Evolutionary conservation across 92 coral and sea anemone genomes (phyloP).

Genomic region (Porites divaricata): DNA sequence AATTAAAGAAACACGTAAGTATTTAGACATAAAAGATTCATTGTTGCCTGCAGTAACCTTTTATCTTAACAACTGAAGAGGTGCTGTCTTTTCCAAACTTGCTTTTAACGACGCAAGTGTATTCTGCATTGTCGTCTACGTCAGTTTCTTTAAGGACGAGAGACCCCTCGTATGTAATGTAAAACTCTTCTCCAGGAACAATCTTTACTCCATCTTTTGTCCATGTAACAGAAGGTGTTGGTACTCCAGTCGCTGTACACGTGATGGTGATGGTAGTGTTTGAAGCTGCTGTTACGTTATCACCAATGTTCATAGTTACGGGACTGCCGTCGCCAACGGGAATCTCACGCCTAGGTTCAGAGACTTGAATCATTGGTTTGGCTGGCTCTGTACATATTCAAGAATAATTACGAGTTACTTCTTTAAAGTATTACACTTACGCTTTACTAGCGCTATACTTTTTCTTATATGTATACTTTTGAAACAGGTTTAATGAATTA

Average conservation of each 20-base stretch:
- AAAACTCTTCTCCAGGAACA: background rate
- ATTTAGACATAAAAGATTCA: too few species aligned
- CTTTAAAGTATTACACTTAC: background rate
- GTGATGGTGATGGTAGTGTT: conserved; percentile 66
- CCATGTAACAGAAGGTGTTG: conserved; percentile 76
- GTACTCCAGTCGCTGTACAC: conserved; percentile 79
- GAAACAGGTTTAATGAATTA: too few species aligned
- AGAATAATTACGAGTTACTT: too few species aligned
- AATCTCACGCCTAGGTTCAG: conserved; percentile 33
- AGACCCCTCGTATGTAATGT: conserved; percentile 2
- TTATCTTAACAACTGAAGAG: conserved; percentile 59
- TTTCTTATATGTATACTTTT: too few species aligned
- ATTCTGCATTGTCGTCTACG: conserved; percentile 52
- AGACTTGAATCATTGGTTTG: conserved; percentile 39
- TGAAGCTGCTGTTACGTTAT: conserved; percentile 67
- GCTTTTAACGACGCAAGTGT: conserved; percentile 78
- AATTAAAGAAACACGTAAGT: too few species aligned
- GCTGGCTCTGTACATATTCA: conserved; percentile 21
- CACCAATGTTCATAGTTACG: conserved; percentile 56
- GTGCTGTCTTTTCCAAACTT: conserved; percentile 59
- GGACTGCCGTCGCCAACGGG: conserved; percentile 74
- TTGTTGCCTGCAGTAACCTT: conserved; percentile 52
- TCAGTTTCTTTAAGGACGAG: conserved; percentile 49
- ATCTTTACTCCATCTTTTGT: conserved; percentile 48
- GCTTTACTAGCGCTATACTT: background rate